These are phyloP conservation scores for Clarias macrocephalus DNA, from an alignment of 2,113 vertebrate genomes.

Conservation along the genomic window DNA sequence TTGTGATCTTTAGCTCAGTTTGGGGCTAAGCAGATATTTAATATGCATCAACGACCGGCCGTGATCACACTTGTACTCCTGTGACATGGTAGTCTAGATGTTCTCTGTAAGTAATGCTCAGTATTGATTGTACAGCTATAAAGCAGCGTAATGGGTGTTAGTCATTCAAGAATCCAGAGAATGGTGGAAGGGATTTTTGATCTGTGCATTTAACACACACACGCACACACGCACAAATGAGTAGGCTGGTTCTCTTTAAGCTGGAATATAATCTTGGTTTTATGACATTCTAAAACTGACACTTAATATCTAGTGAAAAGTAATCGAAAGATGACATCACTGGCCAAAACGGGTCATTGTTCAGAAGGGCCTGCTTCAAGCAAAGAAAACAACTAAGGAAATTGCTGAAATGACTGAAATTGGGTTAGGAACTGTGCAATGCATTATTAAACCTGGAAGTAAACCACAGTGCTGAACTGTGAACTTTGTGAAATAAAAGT, in stretches of 20 bases:
- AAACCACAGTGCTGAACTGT: too few species aligned
- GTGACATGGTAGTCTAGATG: background rate
- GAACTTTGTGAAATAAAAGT: too few species aligned
- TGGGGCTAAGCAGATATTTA: background rate
- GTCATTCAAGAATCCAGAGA: background rate
- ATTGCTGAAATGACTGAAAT: too few species aligned
- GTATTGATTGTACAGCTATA: background rate
- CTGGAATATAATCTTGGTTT: background rate
- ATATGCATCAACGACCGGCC: background rate
- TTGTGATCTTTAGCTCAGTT: background rate
- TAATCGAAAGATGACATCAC: background rate
- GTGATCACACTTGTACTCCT: background rate
- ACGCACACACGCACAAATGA: background rate
- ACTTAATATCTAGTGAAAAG: background rate
- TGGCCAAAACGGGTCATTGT: too few species aligned
- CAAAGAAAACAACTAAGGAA: too few species aligned
- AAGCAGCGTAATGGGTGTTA: background rate
- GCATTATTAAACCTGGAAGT: too few species aligned
- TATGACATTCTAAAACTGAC: background rate
- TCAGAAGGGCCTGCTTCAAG: too few species aligned
- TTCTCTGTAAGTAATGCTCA: background rate
- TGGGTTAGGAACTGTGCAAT: too few species aligned
- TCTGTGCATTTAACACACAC: too few species aligned
- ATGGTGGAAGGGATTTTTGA: background rate
- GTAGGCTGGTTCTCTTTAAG: background rate